phyloP scores from a whole-genome alignment of 2,113 vertebrate species.

The Hippocampus zosterae region DNA sequence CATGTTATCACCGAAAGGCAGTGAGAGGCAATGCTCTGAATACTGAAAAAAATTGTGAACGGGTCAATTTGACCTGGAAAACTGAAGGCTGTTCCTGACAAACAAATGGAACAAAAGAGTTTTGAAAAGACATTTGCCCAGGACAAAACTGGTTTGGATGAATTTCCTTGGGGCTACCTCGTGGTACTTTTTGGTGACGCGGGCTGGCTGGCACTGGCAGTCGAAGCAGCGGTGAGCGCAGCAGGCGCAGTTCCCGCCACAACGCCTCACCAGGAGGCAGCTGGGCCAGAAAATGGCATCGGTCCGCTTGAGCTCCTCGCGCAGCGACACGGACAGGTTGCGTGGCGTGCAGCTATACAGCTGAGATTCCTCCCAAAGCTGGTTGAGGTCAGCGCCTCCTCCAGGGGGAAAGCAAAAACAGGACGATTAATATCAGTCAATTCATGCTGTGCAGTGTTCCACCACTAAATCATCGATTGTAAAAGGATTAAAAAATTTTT shows the following conservation, averaged over 20 bases:
- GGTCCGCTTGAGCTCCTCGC: constrained; percentile 90
- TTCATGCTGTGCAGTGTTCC: no score
- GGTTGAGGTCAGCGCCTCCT: constrained; percentile 90
- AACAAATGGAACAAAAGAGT: not conserved
- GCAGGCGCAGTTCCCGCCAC: constrained; percentile 95
- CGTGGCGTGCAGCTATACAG: constrained; percentile 95
- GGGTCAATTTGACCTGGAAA: not conserved
- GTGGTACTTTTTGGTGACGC: constrained; percentile 89
- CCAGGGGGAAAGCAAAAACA: not conserved
- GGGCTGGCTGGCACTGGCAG: constrained; percentile 87
- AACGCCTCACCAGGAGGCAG: constrained; percentile 94
- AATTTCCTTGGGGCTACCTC: constrained; percentile 72
- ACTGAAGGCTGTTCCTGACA: not conserved
- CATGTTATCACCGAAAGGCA: not conserved
- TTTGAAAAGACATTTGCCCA: not conserved
- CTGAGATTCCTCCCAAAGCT: constrained; percentile 86
- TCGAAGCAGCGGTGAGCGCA: constrained; percentile 87
- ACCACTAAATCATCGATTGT: no score
- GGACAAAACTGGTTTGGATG: not conserved
- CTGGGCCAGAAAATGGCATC: constrained; percentile 96
- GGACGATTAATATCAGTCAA: not conserved
- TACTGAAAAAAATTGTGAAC: not conserved
- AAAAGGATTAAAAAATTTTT: no score
- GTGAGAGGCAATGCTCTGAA: not conserved
- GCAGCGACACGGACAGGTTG: constrained; percentile 89